Evolutionary conservation across 2,797 vertebrate species (phyloP).

Genomic region (Loriculus beryllinus): DNA sequence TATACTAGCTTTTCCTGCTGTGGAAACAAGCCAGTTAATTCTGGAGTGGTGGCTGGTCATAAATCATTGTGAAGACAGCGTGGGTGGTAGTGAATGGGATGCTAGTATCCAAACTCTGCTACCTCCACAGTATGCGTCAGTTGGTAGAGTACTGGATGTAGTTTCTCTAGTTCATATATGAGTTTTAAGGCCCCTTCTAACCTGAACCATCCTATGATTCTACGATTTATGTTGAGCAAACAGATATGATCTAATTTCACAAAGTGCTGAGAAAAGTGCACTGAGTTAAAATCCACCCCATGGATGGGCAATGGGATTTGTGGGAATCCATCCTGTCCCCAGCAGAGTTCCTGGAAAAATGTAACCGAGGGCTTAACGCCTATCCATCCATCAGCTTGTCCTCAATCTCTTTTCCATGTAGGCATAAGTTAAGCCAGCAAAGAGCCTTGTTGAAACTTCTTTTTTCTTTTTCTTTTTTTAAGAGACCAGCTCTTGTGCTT

Average conservation of each 20-base stretch:
- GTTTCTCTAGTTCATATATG: background rate
- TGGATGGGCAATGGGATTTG: rapidly evolving
- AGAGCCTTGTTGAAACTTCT: background rate
- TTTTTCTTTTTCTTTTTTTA: background rate
- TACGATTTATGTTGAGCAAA: background rate
- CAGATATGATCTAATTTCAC: background rate
- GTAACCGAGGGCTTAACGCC: background rate
- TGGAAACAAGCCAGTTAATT: background rate
- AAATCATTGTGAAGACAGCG: background rate
- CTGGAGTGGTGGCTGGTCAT: background rate
- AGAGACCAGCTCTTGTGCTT: background rate
- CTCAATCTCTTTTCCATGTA: background rate
- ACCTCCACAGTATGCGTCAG: background rate
- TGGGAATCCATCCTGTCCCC: background rate
- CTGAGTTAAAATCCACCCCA: background rate
- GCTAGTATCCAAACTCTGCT: background rate
- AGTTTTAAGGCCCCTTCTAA: background rate
- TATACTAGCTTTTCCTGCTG: background rate
- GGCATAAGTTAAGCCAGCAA: background rate
- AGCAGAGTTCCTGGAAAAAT: background rate
- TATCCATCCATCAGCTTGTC: background rate
- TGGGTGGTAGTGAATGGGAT: background rate
- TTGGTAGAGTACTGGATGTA: background rate
- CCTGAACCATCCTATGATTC: background rate
- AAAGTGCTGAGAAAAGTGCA: background rate